Base-by-base conservation (phyloP, 1,140 invertebrate species). In the Cydia amplana region DNA sequence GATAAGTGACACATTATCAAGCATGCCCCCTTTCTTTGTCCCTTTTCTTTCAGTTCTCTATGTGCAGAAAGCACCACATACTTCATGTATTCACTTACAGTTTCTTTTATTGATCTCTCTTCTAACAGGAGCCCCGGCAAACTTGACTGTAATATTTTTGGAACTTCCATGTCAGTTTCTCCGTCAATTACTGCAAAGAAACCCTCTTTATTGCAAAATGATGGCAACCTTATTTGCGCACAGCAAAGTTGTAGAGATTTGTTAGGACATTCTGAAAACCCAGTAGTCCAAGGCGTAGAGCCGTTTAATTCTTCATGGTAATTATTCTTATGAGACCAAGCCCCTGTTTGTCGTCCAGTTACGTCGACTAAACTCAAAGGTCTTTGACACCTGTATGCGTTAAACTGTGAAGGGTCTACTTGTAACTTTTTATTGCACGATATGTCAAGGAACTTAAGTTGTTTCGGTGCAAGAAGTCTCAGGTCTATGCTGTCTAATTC, bases 181-280 rank as follows among this genome's bases (percentile, higher is more conserved):
- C 96, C 96, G 82, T 97, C 97, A 82, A 98, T 97, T 77, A 98
- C 94, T 23, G 96, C 96, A 83, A 97, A 96, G 0, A 98, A 90
- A 1, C 96, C 96, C 90, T 97, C 96, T 32, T 94, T 94, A 76
- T 96, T 96, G 81, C 96, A 96, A 86, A 97, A 96, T 18, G 95
- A 94, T 40, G 96, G 95, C 76, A 97, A 93, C 63, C 97, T 93
- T 36, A 97, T 94, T 93, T 98, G 97, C 0, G 95, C 95, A 76
- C 97, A 95, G 81, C 95, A 95, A 6, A 97, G 87, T 82, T 95
- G 95, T 82, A 96, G 94, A 79, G 94, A 94, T 77, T 94, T 95
- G 49, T 96, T 96, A 1, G 96, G 94, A n/a, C 96, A 96, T 93
- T 97, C 96, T 1, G 96, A 96, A 91, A 97, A 97, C 64, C 97